A percentile compares a stretch with the other conserved stretches of the same genome.
Conservation (phyloP, 1,140 invertebrate species). For the Drosophila cardini region DNA sequence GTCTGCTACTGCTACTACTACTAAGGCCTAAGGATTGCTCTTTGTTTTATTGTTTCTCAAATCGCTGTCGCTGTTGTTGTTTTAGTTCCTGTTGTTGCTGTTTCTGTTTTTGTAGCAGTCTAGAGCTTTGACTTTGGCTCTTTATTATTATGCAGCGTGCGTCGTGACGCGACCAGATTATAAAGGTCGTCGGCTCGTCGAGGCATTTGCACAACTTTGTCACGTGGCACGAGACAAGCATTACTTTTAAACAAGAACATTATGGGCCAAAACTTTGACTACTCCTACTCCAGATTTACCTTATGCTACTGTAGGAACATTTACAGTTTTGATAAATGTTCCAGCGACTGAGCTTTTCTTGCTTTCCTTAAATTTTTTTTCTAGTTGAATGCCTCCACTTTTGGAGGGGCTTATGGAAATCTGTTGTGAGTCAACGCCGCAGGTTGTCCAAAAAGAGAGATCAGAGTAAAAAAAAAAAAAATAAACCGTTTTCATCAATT, state of each 20-base stretch:
- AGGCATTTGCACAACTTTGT: constrained; percentile 61
- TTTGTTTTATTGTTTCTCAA: constrained; percentile 63
- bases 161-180: constrained; percentile 51
- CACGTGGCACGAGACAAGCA: constrained; percentile 47
- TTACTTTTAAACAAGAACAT: constrained; percentile 55
- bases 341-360: constrained; percentile 15
- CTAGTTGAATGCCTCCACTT: not conserved
- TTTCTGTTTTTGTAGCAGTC: constrained; percentile 37
- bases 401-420: constrained; percentile 51
- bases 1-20: constrained; percentile 10
- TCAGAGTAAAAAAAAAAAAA: constrained; percentile 48
- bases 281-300: constrained; percentile 1
- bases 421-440: constrained; percentile 44
- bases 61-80: constrained; percentile 39
- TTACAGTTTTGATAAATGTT: constrained; percentile 73
- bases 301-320: constrained; percentile 34
- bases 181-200: constrained; percentile 43
- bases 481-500: constrained; percentile 63
- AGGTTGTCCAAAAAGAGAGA: constrained; percentile 40
- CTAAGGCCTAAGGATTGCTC: constrained; percentile 24
- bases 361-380: not conserved
- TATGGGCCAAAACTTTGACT: constrained; percentile 4
- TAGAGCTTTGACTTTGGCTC: constrained; percentile 50
- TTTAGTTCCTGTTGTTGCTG: not conserved
- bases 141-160: constrained; percentile 60